A percentile compares a stretch with the other conserved stretches of the same genome.
Conservation (phyloP, 2,113 vertebrate species). For the Astatoreochromis straeleni region DNA sequence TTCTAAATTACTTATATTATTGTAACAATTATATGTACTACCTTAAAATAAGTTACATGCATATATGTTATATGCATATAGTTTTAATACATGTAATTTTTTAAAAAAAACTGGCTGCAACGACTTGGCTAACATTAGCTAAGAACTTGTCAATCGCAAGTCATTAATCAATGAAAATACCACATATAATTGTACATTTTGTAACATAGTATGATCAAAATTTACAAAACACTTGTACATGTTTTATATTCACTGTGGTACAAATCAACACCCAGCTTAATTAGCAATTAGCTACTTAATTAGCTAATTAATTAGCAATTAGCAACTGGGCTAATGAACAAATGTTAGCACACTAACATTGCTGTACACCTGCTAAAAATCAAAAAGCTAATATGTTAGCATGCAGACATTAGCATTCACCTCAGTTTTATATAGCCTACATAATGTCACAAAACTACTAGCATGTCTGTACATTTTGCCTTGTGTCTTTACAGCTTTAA, state of each 20-base stretch:
- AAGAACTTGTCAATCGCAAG: not conserved
- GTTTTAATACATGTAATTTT: not conserved
- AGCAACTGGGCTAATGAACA: not conserved
- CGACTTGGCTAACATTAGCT: not conserved
- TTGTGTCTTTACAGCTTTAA: not conserved
- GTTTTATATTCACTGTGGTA: not conserved
- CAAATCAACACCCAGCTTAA: not conserved
- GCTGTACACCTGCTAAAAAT: not conserved
- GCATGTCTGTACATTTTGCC: rapidly evolving
- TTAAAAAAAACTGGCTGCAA: rapidly evolving
- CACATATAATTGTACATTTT: not conserved
- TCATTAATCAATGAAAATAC: not conserved
- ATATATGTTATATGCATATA: not conserved
- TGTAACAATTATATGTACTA: not conserved
- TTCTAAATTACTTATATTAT: not conserved
- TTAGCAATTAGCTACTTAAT: not conserved
- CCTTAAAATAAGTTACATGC: not conserved
- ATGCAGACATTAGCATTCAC: not conserved
- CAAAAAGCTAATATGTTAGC: not conserved
- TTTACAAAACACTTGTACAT: not conserved
- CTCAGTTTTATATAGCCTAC: not conserved
- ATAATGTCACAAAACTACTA: not conserved
- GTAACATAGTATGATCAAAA: not conserved
- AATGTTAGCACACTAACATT: not conserved
- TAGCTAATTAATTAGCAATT: not conserved